Evolutionary conservation across 2,797 vertebrate species (phyloP).

Genomic region (Semotilus atromaculatus): DNA sequence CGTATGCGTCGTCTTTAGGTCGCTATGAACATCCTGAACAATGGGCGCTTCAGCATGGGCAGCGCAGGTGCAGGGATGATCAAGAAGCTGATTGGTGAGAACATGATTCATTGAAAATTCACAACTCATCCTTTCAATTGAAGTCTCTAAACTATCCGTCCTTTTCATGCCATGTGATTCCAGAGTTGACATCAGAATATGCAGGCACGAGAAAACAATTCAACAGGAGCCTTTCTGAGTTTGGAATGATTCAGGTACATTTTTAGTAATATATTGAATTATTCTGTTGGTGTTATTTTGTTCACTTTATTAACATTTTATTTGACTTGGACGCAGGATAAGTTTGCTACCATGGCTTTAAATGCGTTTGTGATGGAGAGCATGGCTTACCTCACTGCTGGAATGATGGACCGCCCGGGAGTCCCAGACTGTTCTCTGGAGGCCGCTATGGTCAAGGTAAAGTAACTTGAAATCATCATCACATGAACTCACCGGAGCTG

Average conservation of each 20-base stretch:
- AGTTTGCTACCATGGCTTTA: conserved; percentile 91
- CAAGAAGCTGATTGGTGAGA: conserved; percentile 91
- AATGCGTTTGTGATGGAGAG: conserved; percentile 95
- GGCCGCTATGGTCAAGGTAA: conserved; percentile 96
- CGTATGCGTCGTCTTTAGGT: conserved; percentile 73
- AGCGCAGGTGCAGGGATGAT: conserved; percentile 88
- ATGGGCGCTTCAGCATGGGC: conserved; percentile 95
- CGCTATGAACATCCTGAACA: conserved; percentile 95
- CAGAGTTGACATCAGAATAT: conserved; percentile 88
- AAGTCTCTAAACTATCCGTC: background rate
- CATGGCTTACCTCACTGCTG: conserved; percentile 97
- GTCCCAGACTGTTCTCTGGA: conserved; percentile 92
- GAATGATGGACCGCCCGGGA: conserved; percentile 93
- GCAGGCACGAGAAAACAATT: conserved; percentile 93
- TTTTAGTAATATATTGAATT: background rate
- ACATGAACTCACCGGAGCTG: background rate
- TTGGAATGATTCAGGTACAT: conserved; percentile 93
- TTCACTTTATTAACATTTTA: background rate
- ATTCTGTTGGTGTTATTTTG: background rate
- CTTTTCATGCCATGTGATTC: conserved; percentile 10
- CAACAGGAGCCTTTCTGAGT: conserved; percentile 87
- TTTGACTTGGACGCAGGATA: conserved; percentile 80
- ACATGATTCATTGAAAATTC: background rate
- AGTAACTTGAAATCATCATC: background rate
- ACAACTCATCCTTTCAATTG: background rate